Evolutionary conservation across 2,113 vertebrate genomes (phyloP), one percentile per base, ranked within the genome.

Genomic region (Hucho hucho): DNA sequence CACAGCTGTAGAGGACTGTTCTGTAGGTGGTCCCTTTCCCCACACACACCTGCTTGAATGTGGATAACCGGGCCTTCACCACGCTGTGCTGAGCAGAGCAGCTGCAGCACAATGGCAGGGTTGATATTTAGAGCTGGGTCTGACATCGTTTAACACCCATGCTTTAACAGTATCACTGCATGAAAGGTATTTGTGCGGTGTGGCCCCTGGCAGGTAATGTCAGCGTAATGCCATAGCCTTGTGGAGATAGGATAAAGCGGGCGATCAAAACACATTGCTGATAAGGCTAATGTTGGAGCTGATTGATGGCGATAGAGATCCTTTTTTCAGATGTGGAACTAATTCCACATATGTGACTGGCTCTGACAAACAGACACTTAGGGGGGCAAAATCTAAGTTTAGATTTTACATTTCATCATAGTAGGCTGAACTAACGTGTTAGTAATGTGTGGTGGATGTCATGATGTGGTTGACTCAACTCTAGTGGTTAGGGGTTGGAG

Each of bases 41-140:
- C 22, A 14, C 64, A 63, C 64, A 86, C 87, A 90, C 82, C 88
- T 90, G 87, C 85, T 74, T 76, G 59, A n/a, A 22, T 24, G 32
- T 47, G 32, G 32, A 47, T 25, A 32, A 37, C 76, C 56, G 47
- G 69, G 58, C n/a, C 58, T 22, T 61, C 58, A 7, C 58, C 58
- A 22, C 20, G 58, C 58, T 13, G 58, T 7, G 58, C n/a, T 16
- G 58, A n/a, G 32, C 66, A 46, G 32, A 89, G 86, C 92, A 95
- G 93, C 91, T 95, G 94, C 89, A 93, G 75, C 86, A 80, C 78
- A 86, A 90, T 70, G 84, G 82, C 18, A 0, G 12, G 64, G 28
- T 29, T 32, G 64, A 28, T 67, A 67, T 67, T 28, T 20, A 67
- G 64, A 67, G 29, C 26, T 25, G 71, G 77, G 70, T 69, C 79